Evolutionary conservation across 2,888 invertebrate species (phyloP).

Genomic region (Noctua fimbriata): DNA sequence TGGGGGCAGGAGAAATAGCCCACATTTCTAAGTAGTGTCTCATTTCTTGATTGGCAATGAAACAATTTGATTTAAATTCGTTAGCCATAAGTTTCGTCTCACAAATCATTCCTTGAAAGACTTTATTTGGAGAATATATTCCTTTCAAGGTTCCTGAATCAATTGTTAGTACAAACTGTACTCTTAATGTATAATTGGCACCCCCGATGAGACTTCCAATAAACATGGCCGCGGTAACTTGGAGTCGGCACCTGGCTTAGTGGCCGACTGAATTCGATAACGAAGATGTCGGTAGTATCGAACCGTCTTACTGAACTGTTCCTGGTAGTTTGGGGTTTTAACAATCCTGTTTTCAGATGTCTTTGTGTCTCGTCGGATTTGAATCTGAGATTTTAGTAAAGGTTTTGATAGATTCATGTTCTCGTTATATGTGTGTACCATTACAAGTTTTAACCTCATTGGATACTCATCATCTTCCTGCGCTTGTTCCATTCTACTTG

Average conservation of each 20-base stretch:
- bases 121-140: not conserved
- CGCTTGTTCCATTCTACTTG: no score
- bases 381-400: not conserved
- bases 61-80: not conserved
- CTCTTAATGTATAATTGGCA: slow-evolving; percentile 24
- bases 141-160: not conserved
- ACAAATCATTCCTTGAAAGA: not conserved
- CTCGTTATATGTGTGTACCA: not conserved
- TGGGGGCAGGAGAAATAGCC: not conserved
- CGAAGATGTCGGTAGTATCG: slow-evolving; percentile 8
- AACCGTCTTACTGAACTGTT: slow-evolving; percentile 11
- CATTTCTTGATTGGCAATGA: no score
- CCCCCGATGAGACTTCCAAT: slow-evolving; percentile 5
- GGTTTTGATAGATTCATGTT: not conserved
- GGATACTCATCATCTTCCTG: not conserved
- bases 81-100: not conserved
- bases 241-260: slow-evolving; percentile 33
- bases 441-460: not conserved
- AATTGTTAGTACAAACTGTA: slow-evolving; percentile 6
- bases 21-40: not conserved
- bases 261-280: slow-evolving; percentile 20
- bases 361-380: not conserved
- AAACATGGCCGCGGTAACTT: slow-evolving; percentile 16
- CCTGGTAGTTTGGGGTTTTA: not conserved
- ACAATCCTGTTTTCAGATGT: not conserved